phyloP scores from a whole-genome alignment of 2,797 vertebrate genomes.

The Zalophus californianus region DNA sequence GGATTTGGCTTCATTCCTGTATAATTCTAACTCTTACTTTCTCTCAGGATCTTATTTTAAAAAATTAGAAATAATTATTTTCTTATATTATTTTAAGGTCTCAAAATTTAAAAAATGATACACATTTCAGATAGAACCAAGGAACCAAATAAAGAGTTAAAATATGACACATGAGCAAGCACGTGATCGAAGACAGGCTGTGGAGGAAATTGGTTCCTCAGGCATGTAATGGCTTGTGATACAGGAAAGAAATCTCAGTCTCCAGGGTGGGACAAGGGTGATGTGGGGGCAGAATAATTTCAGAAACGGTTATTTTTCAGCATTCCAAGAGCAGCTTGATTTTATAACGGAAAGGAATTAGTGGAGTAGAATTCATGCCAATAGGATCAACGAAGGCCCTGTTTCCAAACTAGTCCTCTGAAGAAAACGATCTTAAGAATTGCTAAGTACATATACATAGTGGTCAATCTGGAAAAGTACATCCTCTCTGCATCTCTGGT shows the following conservation, averaged over 20 bases:
- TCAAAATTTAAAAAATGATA: not conserved
- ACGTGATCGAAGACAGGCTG: not conserved
- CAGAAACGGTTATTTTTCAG: not conserved
- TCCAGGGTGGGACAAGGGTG: not conserved
- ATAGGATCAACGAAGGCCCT: not conserved
- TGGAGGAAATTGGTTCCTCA: not conserved
- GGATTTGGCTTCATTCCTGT: conserved; percentile 20
- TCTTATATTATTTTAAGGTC: not conserved
- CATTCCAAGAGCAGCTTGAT: conserved; percentile 1
- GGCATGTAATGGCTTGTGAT: not conserved
- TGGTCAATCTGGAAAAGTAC: not conserved
- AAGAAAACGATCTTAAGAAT: not conserved
- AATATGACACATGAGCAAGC: not conserved
- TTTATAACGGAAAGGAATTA: conserved; percentile 34
- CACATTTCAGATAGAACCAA: not conserved
- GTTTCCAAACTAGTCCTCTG: conserved; percentile 21
- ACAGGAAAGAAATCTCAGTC: not conserved
- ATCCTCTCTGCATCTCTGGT: not conserved
- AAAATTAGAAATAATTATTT: conserved; percentile 35
- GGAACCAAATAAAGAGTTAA: not conserved
- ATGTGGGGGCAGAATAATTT: not conserved
- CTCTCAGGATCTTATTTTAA: not conserved
- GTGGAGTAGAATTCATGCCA: not conserved
- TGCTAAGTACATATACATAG: not conserved
- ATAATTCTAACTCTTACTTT: conserved; percentile 9